Conservation (phyloP, 2,113 vertebrate species). For the Dasyurus viverrinus region DNA sequence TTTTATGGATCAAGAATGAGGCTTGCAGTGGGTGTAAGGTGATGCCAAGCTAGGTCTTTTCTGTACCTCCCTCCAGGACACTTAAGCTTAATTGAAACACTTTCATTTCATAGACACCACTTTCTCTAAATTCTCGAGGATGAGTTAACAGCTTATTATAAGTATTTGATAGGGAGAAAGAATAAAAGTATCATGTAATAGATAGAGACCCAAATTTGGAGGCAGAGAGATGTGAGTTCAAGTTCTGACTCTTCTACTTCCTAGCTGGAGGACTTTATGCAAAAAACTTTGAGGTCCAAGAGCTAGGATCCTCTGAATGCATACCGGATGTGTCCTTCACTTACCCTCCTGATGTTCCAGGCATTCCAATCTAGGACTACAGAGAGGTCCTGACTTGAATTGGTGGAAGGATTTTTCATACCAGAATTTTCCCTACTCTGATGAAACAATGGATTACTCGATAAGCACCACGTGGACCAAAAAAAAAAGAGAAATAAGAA, state of each 20-base stretch:
- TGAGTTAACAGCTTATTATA: background rate
- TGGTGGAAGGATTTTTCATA: background rate
- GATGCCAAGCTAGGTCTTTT: background rate
- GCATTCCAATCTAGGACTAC: background rate
- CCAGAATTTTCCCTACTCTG: background rate
- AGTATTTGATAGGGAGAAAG: background rate
- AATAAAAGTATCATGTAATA: background rate
- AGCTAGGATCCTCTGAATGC: background rate
- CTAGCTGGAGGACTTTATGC: background rate
- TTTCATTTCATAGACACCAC: background rate
- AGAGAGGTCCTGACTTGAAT: background rate
- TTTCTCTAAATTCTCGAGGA: background rate
- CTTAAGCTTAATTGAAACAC: background rate
- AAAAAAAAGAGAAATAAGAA: background rate
- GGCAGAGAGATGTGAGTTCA: background rate
- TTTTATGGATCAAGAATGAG: background rate
- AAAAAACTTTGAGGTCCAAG: background rate
- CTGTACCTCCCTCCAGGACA: background rate
- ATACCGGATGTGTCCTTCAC: background rate
- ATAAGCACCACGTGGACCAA: background rate
- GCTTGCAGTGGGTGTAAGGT: background rate
- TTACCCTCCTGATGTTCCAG: background rate
- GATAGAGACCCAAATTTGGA: background rate
- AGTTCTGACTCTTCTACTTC: background rate
- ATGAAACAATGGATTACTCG: background rate